Percentiles rank a stretch among this genome's conserved stretches.
These are phyloP conservation scores for Eulimnadia texana DNA, from an alignment of 1,140 invertebrate species.

Conservation along the genomic window DNA sequence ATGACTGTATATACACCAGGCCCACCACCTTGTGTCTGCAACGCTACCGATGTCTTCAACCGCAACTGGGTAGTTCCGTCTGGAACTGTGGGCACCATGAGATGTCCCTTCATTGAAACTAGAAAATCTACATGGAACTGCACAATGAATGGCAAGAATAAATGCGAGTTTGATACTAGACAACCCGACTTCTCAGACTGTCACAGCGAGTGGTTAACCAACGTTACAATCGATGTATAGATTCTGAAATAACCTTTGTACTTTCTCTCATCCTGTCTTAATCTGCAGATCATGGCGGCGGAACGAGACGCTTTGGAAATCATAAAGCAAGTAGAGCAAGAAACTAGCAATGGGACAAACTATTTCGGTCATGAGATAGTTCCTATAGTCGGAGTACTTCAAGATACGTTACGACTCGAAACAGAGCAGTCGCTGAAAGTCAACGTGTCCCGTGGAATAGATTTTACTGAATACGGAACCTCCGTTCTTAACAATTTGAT, in stretches of 20 bases:
- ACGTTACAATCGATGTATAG: too few species aligned
- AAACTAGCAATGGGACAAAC: background rate
- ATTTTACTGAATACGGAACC: background rate
- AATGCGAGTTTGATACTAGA: background rate
- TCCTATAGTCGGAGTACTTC: background rate
- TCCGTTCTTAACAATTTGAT: background rate
- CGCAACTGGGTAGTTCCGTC: background rate
- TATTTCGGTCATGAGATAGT: background rate
- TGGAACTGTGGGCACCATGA: background rate
- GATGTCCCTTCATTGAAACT: background rate
- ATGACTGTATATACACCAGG: too few species aligned
- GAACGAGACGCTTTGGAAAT: background rate
- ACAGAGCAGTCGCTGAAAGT: background rate
- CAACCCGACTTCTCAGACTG: background rate
- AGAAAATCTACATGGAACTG: background rate
- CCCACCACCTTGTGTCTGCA: background rate
- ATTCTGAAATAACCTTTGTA: too few species aligned
- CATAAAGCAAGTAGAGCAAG: background rate
- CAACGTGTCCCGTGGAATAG: background rate
- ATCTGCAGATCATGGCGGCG: too few species aligned
- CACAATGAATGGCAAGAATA: background rate
- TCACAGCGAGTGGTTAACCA: background rate
- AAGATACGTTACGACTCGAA: background rate
- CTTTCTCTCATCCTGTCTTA: too few species aligned
- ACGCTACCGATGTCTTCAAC: background rate